phyloP scores from a whole-genome alignment of 2,113 vertebrate species.

The Pomatostomus ruficeps region DNA sequence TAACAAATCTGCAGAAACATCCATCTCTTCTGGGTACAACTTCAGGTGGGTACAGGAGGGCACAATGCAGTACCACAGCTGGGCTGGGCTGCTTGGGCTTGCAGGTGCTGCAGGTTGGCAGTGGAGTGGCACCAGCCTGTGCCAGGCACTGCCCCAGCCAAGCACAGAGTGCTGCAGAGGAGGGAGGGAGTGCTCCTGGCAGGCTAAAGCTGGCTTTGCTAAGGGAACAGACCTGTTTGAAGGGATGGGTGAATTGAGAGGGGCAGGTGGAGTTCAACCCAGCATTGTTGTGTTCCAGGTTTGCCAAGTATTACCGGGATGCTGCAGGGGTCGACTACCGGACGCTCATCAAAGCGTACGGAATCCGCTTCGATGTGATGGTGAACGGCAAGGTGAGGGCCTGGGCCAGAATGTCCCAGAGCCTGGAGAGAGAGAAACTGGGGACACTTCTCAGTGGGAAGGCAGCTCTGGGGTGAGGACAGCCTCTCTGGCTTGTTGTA shows the following conservation, averaged over 20 bases:
- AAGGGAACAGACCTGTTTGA: background rate
- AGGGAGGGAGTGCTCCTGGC: background rate
- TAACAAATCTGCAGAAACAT: constrained; percentile 68
- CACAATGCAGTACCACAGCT: accelerated
- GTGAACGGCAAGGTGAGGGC: constrained; percentile 86
- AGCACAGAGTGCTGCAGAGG: background rate
- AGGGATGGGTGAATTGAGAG: background rate
- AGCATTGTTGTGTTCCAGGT: constrained; percentile 63
- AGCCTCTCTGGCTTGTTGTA: background rate
- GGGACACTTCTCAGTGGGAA: background rate
- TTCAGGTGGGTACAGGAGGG: constrained; percentile 79
- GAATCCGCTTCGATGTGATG: constrained; percentile 95
- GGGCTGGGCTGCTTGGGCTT: background rate
- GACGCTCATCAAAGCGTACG: constrained; percentile 88
- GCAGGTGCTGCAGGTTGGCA: background rate
- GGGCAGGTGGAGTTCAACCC: background rate
- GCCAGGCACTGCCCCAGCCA: background rate
- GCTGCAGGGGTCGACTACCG: constrained; percentile 76
- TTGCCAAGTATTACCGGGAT: constrained; percentile 87
- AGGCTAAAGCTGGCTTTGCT: background rate
- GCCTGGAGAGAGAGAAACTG: background rate
- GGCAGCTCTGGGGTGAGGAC: background rate
- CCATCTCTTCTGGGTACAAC: constrained; percentile 88
- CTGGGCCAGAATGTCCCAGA: background rate
- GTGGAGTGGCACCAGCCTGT: background rate